Base-by-base conservation (phyloP, 2,888 invertebrate species). In the Leptopilina syphax region DNA sequence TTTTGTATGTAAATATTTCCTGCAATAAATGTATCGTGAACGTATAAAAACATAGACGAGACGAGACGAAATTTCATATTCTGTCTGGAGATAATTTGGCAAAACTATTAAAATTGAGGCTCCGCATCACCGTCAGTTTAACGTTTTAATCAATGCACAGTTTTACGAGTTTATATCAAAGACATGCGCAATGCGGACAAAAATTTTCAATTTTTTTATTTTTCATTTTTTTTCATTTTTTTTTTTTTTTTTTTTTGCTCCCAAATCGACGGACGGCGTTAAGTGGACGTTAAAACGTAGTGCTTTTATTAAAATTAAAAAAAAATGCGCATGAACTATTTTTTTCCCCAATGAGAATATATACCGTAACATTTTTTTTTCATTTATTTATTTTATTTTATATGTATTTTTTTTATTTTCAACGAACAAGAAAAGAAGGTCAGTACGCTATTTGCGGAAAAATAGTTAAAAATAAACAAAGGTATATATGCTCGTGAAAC, bases 81-180 rank as follows among this genome's bases (percentile, higher is more conserved):
- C 34, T 73, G 73, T 73, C 73, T 73, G 73, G 73, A 73, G 73
- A 73, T 73, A 73, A 73, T 73, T 73, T 73, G 34, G 27, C 57
- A 73, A 73, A 73, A 73, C 57, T 73, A 73, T 73, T 73, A 73
- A 73, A 54, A 57, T 73, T 73, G 27, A 73, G 54, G 73, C 34
- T 54, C 34, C 57, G n/a, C 34, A 73, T 73, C 57, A 54, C 34
- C 34, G 57, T 54, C 27, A 34, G 73, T 73, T 73, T 73, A 73
- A 73, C 73, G 73, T 73, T 73, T 73, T 73, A 73, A 73, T 73
- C 73, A 73, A 73, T 73, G 73, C 54, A 60, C 60, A 54, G 73
- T 73, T 73, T 73, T 73, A 73, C 3, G 73, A 73, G 73, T 34
- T n/a, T 60, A 73, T 73, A 73, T 73, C 34, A 13, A 54, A 27